Base-by-base conservation (phyloP, 2,888 invertebrate species). In the Seira musarum region DNA sequence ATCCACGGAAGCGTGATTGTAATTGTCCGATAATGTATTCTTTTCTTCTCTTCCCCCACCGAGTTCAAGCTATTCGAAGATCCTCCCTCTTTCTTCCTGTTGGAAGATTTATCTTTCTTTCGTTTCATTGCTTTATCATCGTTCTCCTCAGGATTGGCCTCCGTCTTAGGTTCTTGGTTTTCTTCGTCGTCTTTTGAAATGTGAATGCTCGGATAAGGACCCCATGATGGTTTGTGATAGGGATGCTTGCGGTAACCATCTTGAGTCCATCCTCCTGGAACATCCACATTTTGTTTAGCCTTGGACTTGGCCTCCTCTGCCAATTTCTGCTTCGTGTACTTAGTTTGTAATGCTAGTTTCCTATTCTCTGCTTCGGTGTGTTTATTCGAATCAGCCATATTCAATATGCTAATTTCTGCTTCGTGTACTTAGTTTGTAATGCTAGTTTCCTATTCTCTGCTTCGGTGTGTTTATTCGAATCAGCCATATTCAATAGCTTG, bases 151-250 rank as follows among this genome's bases (percentile, higher is more conserved):
- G 6, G 35, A 24, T 13, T 64, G 1, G n/a, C 13, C n/a, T 30
- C 21, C n/a, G 17, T 46, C n/a, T 30, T 65, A 6, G 65, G 3
- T 10, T 17, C 10, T 30, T 10, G 25, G 49, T 22, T 24, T 10
- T 49, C 65, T 13, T 46, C 22, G 2, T 64, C 40, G 8, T 10
- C 10, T 13, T 64, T 46, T 0, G 76, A 60, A n/a, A 77, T 65
- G 10, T 19, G 30, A 3, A 71, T 66, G 17, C n/a, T 57, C n/a
- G 77, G 71, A 46, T 71, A 77, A n/a, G 66, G 65, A 2, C 64
- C 71, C 77, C 71, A 77, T 0, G 35, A 17, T 8, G 65, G 40
- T 21, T 77, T 70, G 60, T 77, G 77, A 21, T 25, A 71, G 2
- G 77, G 77, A 21, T 77, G 77, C 21, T 64, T 77, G 0, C 77